Evolutionary conservation across 2,797 vertebrate genomes (phyloP), one percentile per base, ranked within the genome.

Genomic region (Clamator glandarius): DNA sequence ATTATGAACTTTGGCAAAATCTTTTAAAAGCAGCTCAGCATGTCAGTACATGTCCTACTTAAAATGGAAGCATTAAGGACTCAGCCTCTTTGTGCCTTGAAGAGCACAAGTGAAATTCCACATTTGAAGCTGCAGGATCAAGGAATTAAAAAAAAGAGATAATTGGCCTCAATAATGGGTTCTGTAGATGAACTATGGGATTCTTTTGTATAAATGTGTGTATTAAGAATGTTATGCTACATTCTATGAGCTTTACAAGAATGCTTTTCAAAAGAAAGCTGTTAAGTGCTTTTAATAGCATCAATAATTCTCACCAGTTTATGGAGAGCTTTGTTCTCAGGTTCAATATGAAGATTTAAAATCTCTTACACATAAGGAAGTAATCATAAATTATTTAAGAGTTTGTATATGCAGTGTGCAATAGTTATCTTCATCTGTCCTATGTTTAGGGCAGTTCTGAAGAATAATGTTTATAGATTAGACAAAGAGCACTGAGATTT

Each of bases 111-210:
- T 69, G 79, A 81, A 78, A 72, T 86, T 76, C 58, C 1, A 0
- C 15, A 31, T 79, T 93, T 86, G 90, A 95, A 80, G 66, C 33
- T 68, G 39, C 46, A 68, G 20, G 48, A 93, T 91, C 69, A 92
- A 92, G 85, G 68, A 51, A 46, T 58, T 3, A 25, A 59, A 84
- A 64, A n/a, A 48, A 61, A 48, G 51, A 68, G 7, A 59, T 9
- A 3, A 52, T 54, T 85, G 36, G 20, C 35, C 88, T 90, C 55
- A 73, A 0, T 87, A 64, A 33, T 7, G 44, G 12, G 11, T 70
- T 87, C 42, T 87, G 23, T 48, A 64, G 78, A 44, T 66, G 59
- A 87, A 66, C 42, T 44, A 4, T 2, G 29, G 52, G 52, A 57
- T 94, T 93, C 21, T 72, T 87, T n/a, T 75, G 17, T 80, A 0